These are phyloP conservation scores for Zophobas atratus DNA, from an alignment of 1,140 invertebrate species.

Conservation along the genomic window DNA sequence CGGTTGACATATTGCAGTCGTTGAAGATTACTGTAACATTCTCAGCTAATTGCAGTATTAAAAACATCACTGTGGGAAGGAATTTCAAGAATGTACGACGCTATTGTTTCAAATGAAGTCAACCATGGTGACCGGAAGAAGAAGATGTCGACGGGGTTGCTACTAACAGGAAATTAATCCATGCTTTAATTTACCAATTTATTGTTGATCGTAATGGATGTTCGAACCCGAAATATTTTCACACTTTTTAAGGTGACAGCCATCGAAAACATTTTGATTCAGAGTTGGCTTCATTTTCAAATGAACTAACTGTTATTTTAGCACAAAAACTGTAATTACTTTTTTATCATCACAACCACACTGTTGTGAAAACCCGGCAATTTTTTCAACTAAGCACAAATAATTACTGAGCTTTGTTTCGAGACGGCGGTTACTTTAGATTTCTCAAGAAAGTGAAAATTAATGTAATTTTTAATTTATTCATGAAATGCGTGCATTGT, in stretches of 20 bases:
- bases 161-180: conserved; percentile 27
- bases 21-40: conserved; percentile 27
- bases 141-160: conserved; percentile 28
- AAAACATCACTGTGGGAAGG: conserved; percentile 42
- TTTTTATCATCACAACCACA: not conserved
- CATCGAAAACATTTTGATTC: too few species aligned
- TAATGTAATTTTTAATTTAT: not conserved
- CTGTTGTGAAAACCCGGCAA: not conserved
- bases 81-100: conserved; percentile 35
- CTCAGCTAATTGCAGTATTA: conserved; percentile 29
- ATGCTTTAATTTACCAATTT: conserved; percentile 26
- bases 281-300: too few species aligned
- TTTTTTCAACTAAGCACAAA: not conserved
- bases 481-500: not conserved
- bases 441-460: conserved; percentile 8
- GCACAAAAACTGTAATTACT: not conserved
- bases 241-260: too few species aligned
- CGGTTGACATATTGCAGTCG: conserved; percentile 37
- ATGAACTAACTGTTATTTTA: too few species aligned
- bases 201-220: not conserved
- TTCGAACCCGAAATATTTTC: too few species aligned
- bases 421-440: not conserved
- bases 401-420: not conserved
- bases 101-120: conserved; percentile 38
- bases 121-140: conserved; percentile 32